These are phyloP conservation scores for Sebastes goodei DNA, from an alignment of 2,797 vertebrate species.

Conservation along the genomic window DNA sequence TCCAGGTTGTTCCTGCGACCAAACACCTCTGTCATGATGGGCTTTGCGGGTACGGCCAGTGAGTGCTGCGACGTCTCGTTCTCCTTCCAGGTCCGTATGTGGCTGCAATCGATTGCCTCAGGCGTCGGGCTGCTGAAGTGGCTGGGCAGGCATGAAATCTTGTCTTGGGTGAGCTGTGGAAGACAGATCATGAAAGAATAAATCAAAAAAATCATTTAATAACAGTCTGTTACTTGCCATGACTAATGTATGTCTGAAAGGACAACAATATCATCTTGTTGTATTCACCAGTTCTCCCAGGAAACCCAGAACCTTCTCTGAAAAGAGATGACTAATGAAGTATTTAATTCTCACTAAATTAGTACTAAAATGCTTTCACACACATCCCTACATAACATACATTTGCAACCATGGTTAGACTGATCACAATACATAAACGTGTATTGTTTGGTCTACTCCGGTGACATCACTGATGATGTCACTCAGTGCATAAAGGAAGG, in stretches of 20 bases:
- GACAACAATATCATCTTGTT: neutral
- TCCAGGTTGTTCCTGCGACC: constrained; percentile 90
- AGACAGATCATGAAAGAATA: neutral
- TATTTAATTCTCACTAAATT: no score
- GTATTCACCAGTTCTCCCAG: no score
- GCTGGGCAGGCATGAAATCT: constrained; percentile 90
- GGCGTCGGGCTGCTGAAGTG: constrained; percentile 75
- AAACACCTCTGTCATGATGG: constrained; percentile 73
- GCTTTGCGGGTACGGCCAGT: constrained; percentile 34
- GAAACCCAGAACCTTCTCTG: no score
- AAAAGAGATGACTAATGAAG: no score
- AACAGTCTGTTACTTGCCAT: neutral
- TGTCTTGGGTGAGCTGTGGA: constrained; percentile 90
- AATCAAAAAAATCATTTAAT: neutral
- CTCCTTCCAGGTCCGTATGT: constrained; percentile 71
- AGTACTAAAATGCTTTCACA: no score
- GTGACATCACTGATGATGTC: no score
- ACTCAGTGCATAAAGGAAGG: no score
- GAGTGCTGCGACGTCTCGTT: constrained; percentile 66
- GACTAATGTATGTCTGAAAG: neutral
- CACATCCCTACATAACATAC: no score
- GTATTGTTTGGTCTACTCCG: no score
- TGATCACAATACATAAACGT: no score
- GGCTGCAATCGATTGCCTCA: constrained; percentile 79
- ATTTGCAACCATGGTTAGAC: no score